These are phyloP conservation scores for Scarus forsteni DNA, from an alignment of 2,797 vertebrate species.

Conservation along the genomic window DNA sequence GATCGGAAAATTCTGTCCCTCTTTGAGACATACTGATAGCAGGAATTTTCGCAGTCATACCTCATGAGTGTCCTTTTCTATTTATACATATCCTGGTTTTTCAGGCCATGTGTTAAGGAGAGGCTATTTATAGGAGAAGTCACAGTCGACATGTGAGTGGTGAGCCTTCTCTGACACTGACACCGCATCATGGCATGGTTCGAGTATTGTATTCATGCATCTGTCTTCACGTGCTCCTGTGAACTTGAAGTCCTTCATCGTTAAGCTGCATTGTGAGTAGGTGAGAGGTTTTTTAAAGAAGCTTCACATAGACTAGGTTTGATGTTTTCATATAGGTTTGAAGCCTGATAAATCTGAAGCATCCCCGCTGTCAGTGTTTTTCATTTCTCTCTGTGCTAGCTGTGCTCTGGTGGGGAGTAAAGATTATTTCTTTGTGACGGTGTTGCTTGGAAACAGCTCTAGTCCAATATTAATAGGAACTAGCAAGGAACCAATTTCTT, in stretches of 20 bases:
- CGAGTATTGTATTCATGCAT: conserved; percentile 13
- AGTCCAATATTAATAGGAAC: conserved; percentile 13
- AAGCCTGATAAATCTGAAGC: conserved; percentile 1
- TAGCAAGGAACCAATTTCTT: conserved; percentile 18
- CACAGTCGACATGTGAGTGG: conserved; percentile 34
- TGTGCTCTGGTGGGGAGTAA: conserved; percentile 31
- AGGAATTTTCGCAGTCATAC: conserved; percentile 41
- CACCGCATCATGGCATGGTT: not conserved
- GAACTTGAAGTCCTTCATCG: conserved; percentile 14
- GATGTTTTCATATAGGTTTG: not conserved
- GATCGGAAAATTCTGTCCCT: conserved; percentile 24
- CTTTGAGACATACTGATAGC: conserved; percentile 20
- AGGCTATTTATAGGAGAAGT: conserved; percentile 68
- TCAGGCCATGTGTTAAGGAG: conserved; percentile 52
- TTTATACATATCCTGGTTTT: conserved; percentile 55
- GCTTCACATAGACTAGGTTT: not conserved
- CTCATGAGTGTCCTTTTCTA: conserved; percentile 56
- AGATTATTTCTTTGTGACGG: conserved; percentile 36
- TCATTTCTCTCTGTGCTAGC: not conserved
- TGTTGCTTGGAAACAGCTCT: conserved; percentile 68
- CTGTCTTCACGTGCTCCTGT: conserved; percentile 6
- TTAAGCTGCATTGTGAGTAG: conserved; percentile 29
- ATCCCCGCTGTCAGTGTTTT: conserved; percentile 9
- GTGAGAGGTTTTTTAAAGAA: conserved; percentile 40
- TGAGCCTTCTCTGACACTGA: conserved; percentile 36